Conservation (phyloP, 2,113 vertebrate species). For the Nothobranchius kuhntae region DNA sequence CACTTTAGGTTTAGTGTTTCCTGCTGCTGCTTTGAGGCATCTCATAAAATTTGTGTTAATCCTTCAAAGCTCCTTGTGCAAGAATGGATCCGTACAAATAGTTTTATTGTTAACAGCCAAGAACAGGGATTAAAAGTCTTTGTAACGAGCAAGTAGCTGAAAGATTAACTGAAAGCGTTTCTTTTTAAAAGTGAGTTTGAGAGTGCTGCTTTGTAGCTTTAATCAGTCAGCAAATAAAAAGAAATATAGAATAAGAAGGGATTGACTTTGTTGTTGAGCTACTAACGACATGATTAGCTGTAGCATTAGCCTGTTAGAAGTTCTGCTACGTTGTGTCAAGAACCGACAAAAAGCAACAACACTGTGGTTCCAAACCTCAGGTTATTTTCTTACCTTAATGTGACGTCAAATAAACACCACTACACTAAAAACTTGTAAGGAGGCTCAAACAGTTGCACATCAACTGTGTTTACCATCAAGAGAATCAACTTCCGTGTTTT, state of each 20-base stretch:
- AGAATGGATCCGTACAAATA: too few species aligned
- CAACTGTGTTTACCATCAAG: constrained; percentile 18
- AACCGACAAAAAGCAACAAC: not conserved
- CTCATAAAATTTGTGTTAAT: not conserved
- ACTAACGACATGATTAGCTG: constrained; percentile 31
- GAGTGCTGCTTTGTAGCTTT: not conserved
- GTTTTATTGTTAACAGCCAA: too few species aligned
- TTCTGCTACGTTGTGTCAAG: not conserved
- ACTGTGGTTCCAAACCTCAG: not conserved
- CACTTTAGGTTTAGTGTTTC: too few species aligned
- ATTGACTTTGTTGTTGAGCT: not conserved
- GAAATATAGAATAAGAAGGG: not conserved
- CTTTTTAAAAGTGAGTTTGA: too few species aligned
- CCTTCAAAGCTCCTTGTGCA: not conserved
- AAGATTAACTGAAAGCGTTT: too few species aligned
- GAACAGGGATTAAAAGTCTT: too few species aligned
- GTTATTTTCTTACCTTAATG: constrained; percentile 30
- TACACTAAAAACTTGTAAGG: not conserved
- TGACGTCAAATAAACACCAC: not conserved
- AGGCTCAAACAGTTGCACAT: not conserved
- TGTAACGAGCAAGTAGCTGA: too few species aligned
- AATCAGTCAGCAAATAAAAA: not conserved
- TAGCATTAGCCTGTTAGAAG: constrained; percentile 32
- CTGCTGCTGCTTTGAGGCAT: too few species aligned
- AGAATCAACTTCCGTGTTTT: constrained; percentile 49